Percentiles rank a stretch among this genome's conserved stretches.
phyloP scores from a whole-genome alignment of 1,140 invertebrate genomes.

The Leptestheria dahalacensis region DNA sequence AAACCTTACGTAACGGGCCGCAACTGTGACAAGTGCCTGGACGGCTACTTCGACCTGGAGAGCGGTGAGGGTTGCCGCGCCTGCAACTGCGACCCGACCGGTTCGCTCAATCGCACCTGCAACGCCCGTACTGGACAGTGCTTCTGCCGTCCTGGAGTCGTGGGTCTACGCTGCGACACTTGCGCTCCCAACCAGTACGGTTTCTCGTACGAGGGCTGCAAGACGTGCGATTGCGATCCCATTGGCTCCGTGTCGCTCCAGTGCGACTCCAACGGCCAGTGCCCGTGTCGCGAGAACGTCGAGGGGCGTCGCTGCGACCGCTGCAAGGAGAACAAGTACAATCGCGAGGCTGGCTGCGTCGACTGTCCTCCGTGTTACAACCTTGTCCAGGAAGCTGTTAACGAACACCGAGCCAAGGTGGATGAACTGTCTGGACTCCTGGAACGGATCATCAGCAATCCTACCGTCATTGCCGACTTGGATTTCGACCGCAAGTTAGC shows the following conservation, averaged over 20 bases:
- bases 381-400: conserved; percentile 72
- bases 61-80: conserved; percentile 69
- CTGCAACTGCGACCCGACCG: conserved; percentile 73
- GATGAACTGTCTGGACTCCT: conserved; percentile 50
- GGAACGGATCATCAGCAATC: conserved; percentile 49
- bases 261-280: conserved; percentile 63
- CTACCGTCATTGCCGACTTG: conserved; percentile 64
- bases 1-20: conserved; percentile 57
- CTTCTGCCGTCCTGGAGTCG: conserved; percentile 66
- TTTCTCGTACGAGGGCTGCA: conserved; percentile 70
- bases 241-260: conserved; percentile 71
- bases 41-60: conserved; percentile 65
- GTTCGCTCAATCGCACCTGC: conserved; percentile 68
- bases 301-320: conserved; percentile 79
- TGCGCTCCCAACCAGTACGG: conserved; percentile 77
- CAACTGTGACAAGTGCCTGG: conserved; percentile 76
- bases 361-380: conserved; percentile 89
- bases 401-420: conserved; percentile 59
- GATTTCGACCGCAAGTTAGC: conserved; percentile 63
- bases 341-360: conserved; percentile 65
- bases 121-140: conserved; percentile 68
- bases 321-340: conserved; percentile 84
- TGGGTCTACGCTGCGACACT: conserved; percentile 65
- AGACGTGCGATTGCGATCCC: conserved; percentile 70
- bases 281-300: conserved; percentile 77